Evolutionary conservation across 1,140 invertebrate genomes (phyloP).

Genomic region (Drosophila sp.): DNA sequence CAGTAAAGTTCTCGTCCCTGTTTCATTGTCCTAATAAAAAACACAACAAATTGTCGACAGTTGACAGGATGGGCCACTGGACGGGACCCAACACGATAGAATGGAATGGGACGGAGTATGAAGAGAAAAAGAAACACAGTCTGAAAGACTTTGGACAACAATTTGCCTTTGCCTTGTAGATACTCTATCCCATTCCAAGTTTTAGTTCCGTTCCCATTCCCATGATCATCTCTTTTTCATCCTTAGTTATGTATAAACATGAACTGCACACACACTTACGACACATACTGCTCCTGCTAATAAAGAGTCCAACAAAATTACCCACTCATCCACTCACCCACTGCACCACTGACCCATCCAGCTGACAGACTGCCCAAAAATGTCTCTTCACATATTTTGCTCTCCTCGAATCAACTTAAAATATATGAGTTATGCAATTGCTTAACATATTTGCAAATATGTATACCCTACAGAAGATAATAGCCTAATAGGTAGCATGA

Average conservation of each 20-base stretch:
- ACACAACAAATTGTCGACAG: slow-evolving; percentile 76
- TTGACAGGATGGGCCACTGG: slow-evolving; percentile 45
- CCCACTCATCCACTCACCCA: neutral
- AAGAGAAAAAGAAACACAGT: slow-evolving; percentile 2
- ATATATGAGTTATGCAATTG: slow-evolving; percentile 61
- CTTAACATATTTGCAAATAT: slow-evolving; percentile 67
- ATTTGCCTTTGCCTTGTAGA: slow-evolving; percentile 27
- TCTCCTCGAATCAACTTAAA: neutral
- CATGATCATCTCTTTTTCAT: too few relatives aligned
- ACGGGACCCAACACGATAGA: neutral
- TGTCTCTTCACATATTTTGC: slow-evolving; percentile 21
- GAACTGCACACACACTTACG: slow-evolving; percentile 30
- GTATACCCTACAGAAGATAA: slow-evolving; percentile 1
- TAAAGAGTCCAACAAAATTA: slow-evolving; percentile 56
- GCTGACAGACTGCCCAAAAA: slow-evolving; percentile 20
- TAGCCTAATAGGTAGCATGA: neutral
- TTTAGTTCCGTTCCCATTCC: neutral
- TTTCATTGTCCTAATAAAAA: slow-evolving; percentile 68
- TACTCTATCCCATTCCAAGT: neutral
- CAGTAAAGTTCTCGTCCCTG: slow-evolving; percentile 7
- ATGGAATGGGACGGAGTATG: neutral
- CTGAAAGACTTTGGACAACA: slow-evolving; percentile 8
- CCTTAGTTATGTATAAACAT: slow-evolving; percentile 31
- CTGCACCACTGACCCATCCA: neutral
- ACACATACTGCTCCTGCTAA: slow-evolving; percentile 63